These are phyloP conservation scores for Zaprionus gabonicus DNA, from an alignment of 1,140 invertebrate genomes.

Conservation along the genomic window DNA sequence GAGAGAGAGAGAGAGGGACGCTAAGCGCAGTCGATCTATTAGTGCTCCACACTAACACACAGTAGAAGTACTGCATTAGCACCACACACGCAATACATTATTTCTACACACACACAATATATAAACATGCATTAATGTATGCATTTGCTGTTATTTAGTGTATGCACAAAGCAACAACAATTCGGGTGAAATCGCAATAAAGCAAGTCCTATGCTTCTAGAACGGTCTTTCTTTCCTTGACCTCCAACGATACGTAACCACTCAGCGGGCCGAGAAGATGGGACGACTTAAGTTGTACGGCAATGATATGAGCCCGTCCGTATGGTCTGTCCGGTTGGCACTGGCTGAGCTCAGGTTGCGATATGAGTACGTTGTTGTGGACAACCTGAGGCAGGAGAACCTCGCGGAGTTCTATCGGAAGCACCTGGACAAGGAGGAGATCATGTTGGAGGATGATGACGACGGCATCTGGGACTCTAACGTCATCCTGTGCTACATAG, in stretches of 20 bases:
- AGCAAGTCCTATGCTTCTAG: not conserved
- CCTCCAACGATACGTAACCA: too few relatives aligned
- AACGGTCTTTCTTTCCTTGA: too few relatives aligned
- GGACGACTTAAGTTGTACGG: too few relatives aligned
- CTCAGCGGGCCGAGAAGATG: too few relatives aligned
- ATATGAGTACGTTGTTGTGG: conserved; percentile 81
- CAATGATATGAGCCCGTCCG: too few relatives aligned
- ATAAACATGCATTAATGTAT: not conserved
- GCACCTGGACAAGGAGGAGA: conserved; percentile 60
- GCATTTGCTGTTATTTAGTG: not conserved
- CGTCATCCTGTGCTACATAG: conserved; percentile 85
- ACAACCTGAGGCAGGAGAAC: conserved; percentile 89
- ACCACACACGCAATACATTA: too few relatives aligned
- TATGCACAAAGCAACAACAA: not conserved
- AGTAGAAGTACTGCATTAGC: too few relatives aligned
- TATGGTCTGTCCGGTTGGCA: too few relatives aligned
- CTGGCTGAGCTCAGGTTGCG: conserved; percentile 84
- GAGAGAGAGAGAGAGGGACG: not conserved
- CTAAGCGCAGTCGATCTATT: not conserved
- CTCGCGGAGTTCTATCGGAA: not conserved
- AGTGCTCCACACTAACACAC: conserved; percentile 3
- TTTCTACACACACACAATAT: too few relatives aligned
- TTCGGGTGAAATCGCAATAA: not conserved
- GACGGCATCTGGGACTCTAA: conserved; percentile 68
- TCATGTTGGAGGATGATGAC: conserved; percentile 71